phyloP scores from a whole-genome alignment of 2,113 vertebrate species.

The Phoxinus phoxinus region DNA sequence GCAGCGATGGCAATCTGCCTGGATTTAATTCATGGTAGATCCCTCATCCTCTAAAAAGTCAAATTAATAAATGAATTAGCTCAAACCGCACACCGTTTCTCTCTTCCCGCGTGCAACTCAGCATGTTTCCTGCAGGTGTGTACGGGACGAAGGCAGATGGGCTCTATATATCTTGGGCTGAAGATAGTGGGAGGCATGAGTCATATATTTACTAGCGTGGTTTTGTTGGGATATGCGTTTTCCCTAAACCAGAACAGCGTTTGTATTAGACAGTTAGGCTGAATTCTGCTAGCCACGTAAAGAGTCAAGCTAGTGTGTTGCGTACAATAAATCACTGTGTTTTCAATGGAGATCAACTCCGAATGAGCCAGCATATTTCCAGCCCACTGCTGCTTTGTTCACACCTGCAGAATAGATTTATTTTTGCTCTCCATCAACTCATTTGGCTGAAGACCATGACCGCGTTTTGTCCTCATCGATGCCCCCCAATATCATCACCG shows the following conservation, averaged over 20 bases:
- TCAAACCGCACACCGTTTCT: slow-evolving; percentile 14
- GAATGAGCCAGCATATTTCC: slow-evolving; percentile 49
- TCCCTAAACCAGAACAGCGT: slow-evolving; percentile 1
- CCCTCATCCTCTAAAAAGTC: slow-evolving; percentile 30
- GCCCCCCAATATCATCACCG: not conserved
- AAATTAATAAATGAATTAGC: slow-evolving; percentile 43
- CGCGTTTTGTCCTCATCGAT: slow-evolving; percentile 22
- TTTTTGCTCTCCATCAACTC: slow-evolving; percentile 34
- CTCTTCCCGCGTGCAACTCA: slow-evolving; percentile 31
- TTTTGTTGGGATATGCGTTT: slow-evolving; percentile 31
- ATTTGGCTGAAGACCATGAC: slow-evolving; percentile 33
- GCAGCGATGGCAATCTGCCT: slow-evolving; percentile 9
- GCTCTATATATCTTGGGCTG: slow-evolving; percentile 52
- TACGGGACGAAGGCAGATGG: slow-evolving; percentile 56
- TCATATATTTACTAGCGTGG: slow-evolving; percentile 31
- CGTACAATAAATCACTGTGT: slow-evolving; percentile 48
- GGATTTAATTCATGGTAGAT: slow-evolving; percentile 28
- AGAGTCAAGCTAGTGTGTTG: not conserved
- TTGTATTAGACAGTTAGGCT: not conserved
- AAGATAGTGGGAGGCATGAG: slow-evolving; percentile 44
- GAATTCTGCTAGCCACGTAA: slow-evolving; percentile 21
- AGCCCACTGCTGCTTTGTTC: slow-evolving; percentile 8
- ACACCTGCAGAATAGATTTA: slow-evolving; percentile 35
- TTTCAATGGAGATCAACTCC: slow-evolving; percentile 28
- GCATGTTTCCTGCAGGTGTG: slow-evolving; percentile 61